phyloP scores from a whole-genome alignment of 1,140 invertebrate species.

The Heliothis subflexa region DNA sequence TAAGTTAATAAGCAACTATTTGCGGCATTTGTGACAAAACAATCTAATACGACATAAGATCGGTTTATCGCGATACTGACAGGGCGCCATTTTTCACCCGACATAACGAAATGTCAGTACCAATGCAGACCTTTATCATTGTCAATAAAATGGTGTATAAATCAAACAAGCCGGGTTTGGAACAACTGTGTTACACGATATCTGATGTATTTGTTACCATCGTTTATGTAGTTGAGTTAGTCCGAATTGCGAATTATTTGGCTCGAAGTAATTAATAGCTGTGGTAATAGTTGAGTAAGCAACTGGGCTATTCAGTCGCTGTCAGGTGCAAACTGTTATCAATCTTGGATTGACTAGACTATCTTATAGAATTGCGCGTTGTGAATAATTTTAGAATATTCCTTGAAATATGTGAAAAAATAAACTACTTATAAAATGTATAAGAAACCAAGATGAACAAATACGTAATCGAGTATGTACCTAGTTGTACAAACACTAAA shows the following conservation, averaged over 20 bases:
- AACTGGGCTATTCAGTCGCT: neutral
- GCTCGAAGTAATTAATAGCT: too few relatives aligned
- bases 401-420: too few relatives aligned
- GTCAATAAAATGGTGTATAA: slow-evolving; percentile 69
- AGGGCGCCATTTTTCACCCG: slow-evolving; percentile 61
- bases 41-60: slow-evolving; percentile 50
- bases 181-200: slow-evolving; percentile 37
- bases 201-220: slow-evolving; percentile 6
- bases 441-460: too few relatives aligned
- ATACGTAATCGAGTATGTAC: too few relatives aligned
- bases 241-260: neutral
- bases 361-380: too few relatives aligned
- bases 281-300: slow-evolving; percentile 11
- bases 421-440: too few relatives aligned
- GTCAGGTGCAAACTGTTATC: too few relatives aligned
- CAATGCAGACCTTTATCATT: slow-evolving; percentile 69
- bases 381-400: too few relatives aligned
- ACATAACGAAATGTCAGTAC: slow-evolving; percentile 67
- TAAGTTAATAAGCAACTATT: slow-evolving; percentile 30
- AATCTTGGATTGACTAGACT: too few relatives aligned
- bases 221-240: neutral
- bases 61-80: slow-evolving; percentile 48
- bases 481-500: too few relatives aligned
- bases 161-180: slow-evolving; percentile 57
- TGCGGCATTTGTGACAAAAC: slow-evolving; percentile 41